Conservation (phyloP, 53 echinoderm and acorn worm genomes). For the Paelopatides confundens region DNA sequence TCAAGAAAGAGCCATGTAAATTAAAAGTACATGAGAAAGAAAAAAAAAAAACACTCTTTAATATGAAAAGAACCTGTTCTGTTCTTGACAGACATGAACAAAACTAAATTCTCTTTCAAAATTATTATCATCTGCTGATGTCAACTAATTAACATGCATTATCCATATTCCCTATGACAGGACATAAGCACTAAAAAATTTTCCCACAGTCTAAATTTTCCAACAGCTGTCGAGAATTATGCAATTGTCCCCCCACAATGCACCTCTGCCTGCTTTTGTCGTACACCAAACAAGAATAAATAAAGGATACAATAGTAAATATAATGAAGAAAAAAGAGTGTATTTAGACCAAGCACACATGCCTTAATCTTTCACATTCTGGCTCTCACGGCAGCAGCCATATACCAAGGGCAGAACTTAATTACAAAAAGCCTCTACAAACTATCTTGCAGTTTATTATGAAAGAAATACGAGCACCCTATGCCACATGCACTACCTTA, state of each 20-base stretch:
- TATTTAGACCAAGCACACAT: conserved; percentile 20
- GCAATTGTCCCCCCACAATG: conserved; percentile 22
- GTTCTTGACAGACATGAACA: not conserved
- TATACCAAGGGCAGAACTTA: conserved; percentile 15
- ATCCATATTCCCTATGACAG: conserved; percentile 5
- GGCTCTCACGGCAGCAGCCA: conserved; percentile 14
- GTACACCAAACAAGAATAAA: no score
- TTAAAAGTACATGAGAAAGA: no score
- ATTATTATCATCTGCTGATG: not conserved
- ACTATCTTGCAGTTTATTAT: not conserved
- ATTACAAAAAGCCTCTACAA: conserved; percentile 27
- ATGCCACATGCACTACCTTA: conserved; percentile 13
- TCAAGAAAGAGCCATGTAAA: no score
- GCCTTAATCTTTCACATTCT: conserved; percentile 1
- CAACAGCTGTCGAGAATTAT: conserved; percentile 7
- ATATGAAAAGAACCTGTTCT: no score
- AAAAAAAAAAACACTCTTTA: no score
- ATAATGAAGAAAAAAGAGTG: not conserved
- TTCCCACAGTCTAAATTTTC: conserved; percentile 31
- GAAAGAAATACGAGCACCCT: conserved; percentile 18
- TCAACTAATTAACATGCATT: not conserved
- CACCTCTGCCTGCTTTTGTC: not conserved
- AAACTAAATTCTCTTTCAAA: not conserved
- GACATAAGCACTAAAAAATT: not conserved
- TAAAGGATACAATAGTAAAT: not conserved